Conservation (phyloP, 2,797 vertebrate genomes). For the Hippopotamyrus pictus region DNA sequence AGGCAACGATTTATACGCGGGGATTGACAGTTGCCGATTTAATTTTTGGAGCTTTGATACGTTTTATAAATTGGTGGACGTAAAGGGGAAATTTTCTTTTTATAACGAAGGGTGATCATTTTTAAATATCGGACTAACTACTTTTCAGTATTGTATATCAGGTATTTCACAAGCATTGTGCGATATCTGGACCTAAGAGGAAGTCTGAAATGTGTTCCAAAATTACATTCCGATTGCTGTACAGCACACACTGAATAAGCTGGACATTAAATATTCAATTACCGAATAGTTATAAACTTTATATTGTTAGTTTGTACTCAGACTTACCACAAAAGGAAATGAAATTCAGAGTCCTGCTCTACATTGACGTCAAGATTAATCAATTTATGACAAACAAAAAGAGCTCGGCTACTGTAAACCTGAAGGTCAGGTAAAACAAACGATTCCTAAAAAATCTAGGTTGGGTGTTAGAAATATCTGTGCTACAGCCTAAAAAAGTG, state of each 20-base stretch:
- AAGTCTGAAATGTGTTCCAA: conserved; percentile 18
- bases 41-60: not conserved
- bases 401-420: not conserved
- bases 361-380: not conserved
- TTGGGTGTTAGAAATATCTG: not conserved
- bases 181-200: conserved; percentile 24
- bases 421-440: not conserved
- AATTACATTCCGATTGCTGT: not conserved
- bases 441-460: not conserved
- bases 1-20: not conserved
- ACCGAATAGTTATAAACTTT: not conserved
- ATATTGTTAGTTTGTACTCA: not conserved
- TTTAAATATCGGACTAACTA: conserved; percentile 3
- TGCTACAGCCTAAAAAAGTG: not conserved
- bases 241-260: not conserved
- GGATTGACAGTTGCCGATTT: conserved; percentile 2
- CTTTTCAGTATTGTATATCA: conserved; percentile 15
- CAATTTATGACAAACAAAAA: not conserved
- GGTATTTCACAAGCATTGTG: conserved; percentile 25
- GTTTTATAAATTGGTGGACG: not conserved
- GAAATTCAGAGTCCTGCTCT: not conserved
- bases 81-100: not conserved
- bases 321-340: not conserved
- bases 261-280: not conserved
- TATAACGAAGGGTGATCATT: not conserved